Evolutionary conservation across 2,113 vertebrate genomes (phyloP).

Genomic region (Cebidichthys violaceus): DNA sequence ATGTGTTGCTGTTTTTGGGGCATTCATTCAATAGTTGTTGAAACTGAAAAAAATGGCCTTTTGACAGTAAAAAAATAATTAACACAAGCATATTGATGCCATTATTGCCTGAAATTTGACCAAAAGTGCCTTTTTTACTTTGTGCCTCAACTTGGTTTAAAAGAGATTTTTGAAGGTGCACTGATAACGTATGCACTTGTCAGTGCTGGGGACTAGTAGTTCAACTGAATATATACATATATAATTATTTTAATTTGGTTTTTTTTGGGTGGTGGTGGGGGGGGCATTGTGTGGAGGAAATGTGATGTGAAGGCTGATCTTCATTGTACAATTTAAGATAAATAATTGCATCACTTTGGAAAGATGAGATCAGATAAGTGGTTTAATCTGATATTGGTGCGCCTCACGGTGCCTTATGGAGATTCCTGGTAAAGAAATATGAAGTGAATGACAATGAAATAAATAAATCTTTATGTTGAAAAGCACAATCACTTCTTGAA

Average conservation of each 20-base stretch:
- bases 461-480: slow-evolving; percentile 8
- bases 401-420: slow-evolving; percentile 1
- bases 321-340: neutral
- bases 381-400: neutral
- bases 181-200: slow-evolving; percentile 5
- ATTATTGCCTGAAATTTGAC: slow-evolving; percentile 28
- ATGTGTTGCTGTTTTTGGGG: neutral
- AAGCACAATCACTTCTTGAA: slow-evolving; percentile 21
- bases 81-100: neutral
- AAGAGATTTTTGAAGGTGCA: slow-evolving; percentile 17
- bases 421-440: slow-evolving; percentile 1
- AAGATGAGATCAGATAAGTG: neutral
- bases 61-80: slow-evolving; percentile 1
- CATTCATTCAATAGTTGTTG: neutral
- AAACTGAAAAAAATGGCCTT: neutral
- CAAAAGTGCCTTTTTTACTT: slow-evolving; percentile 48
- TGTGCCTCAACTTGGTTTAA: slow-evolving; percentile 23
- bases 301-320: slow-evolving; percentile 14
- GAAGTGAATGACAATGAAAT: slow-evolving; percentile 35
- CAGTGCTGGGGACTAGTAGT: neutral
- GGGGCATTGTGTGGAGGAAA: slow-evolving; percentile 1
- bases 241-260: no score
- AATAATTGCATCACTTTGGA: neutral
- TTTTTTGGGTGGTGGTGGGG: no score
- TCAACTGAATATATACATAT: neutral